phyloP scores from a whole-genome alignment of 2,797 vertebrate species.

The Typhlichthys subterraneus region DNA sequence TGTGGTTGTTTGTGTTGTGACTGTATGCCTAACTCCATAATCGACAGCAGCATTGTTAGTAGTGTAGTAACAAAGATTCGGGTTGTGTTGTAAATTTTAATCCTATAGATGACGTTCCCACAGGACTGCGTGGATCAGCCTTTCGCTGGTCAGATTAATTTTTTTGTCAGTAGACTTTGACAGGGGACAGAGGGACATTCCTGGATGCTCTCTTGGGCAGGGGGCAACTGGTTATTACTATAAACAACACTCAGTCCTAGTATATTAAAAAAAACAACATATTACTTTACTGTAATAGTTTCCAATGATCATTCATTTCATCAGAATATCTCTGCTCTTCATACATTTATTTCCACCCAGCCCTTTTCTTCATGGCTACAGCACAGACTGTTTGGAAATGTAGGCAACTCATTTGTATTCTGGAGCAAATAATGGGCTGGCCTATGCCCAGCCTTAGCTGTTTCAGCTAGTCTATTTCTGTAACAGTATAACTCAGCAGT shows the following conservation, averaged over 20 bases:
- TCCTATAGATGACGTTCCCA: conserved; percentile 40
- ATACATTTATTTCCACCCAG: neutral
- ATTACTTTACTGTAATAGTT: neutral
- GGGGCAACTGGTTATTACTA: conserved; percentile 43
- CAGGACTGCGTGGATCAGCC: conserved; percentile 57
- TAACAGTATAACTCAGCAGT: neutral
- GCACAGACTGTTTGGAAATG: conserved; percentile 18
- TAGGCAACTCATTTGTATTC: conserved; percentile 47
- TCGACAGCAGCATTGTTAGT: neutral
- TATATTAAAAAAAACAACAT: conserved; percentile 19
- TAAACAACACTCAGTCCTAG: conserved; percentile 36
- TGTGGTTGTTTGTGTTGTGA: neutral
- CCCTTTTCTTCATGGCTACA: neutral
- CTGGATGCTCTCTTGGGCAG: conserved; percentile 23
- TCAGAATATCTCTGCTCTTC: neutral
- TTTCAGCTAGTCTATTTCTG: neutral
- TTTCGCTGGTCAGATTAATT: conserved; percentile 16
- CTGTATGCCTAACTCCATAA: neutral
- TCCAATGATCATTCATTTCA: neutral
- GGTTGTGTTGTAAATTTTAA: conserved; percentile 35
- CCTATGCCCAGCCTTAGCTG: conserved; percentile 1
- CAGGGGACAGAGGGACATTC: conserved; percentile 48
- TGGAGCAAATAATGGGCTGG: conserved; percentile 2
- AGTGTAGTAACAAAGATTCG: neutral
- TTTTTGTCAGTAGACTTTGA: conserved; percentile 31